Evolutionary conservation across 2,113 vertebrate species (phyloP).

Genomic region (Zeus faber): DNA sequence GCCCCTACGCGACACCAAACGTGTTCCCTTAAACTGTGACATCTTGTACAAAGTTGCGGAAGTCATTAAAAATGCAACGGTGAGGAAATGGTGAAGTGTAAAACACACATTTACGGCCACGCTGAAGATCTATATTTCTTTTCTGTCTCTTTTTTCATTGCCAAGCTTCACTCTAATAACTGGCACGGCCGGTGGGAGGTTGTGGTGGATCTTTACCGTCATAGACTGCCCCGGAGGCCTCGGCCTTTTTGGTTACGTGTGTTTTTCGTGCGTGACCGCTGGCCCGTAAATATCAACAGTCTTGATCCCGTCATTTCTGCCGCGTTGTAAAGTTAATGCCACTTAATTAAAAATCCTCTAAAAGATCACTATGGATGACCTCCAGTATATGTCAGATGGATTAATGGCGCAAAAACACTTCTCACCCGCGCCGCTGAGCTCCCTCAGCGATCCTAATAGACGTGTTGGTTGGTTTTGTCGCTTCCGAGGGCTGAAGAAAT

Average conservation of each 20-base stretch:
- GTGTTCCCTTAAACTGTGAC: constrained; percentile 66
- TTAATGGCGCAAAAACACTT: constrained; percentile 32
- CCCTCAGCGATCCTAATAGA: no score
- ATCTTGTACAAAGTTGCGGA: constrained; percentile 68
- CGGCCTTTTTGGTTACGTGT: constrained; percentile 48
- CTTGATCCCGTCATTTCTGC: constrained; percentile 62
- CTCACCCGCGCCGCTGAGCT: constrained; percentile 2
- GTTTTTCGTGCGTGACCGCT: constrained; percentile 59
- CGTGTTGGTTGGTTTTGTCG: no score
- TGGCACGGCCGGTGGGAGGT: constrained; percentile 49
- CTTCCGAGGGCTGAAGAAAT: no score
- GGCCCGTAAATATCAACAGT: constrained; percentile 65
- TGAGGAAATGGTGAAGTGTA: constrained; percentile 41
- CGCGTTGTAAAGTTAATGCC: constrained; percentile 54
- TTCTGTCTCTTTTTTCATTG: constrained; percentile 25
- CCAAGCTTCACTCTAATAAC: constrained; percentile 62
- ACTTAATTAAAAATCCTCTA: constrained; percentile 72
- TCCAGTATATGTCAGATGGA: constrained; percentile 40
- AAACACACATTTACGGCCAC: no score
- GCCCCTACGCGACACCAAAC: constrained; percentile 67
- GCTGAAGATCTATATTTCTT: constrained; percentile 34
- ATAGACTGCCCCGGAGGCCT: constrained; percentile 56
- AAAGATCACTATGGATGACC: constrained; percentile 56
- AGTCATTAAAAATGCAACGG: constrained; percentile 51
- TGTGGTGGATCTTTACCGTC: constrained; percentile 58